phyloP scores from a whole-genome alignment of 1,140 invertebrate genomes.

The Drosophila kikkawai region DNA sequence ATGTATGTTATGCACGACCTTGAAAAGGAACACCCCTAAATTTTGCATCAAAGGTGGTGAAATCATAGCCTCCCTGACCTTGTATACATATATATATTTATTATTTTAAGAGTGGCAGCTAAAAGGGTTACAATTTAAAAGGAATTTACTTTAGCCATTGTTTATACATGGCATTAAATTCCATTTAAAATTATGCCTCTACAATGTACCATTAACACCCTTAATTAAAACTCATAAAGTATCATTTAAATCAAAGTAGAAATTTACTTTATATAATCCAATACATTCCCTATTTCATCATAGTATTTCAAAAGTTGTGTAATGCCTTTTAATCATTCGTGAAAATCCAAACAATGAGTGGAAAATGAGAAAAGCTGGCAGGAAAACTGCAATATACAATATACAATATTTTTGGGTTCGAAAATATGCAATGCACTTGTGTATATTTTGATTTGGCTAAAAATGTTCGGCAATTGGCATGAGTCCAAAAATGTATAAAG shows the following conservation, averaged over 20 bases:
- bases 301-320: conserved; percentile 22
- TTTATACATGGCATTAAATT: no score
- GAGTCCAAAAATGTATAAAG: conserved; percentile 31
- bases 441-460: conserved; percentile 42
- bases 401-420: conserved; percentile 12
- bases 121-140: not conserved
- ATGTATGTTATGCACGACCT: conserved; percentile 16
- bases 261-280: not conserved
- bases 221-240: no score
- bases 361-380: conserved; percentile 1
- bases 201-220: no score
- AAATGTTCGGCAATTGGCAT: conserved; percentile 38
- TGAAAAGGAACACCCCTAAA: conserved; percentile 20
- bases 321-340: conserved; percentile 21
- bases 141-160: not conserved
- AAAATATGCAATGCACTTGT: conserved; percentile 13
- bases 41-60: conserved; percentile 7
- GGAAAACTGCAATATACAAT: conserved; percentile 22
- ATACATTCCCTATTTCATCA: conserved; percentile 26
- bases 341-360: conserved; percentile 8
- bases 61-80: conserved; percentile 13
- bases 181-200: no score
- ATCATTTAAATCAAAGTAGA: no score
- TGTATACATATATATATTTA: not conserved
- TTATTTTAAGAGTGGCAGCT: not conserved